These are phyloP conservation scores for Ditylenchus dipsaci DNA, from an alignment of 1,140 invertebrate species.

Conservation along the genomic window DNA sequence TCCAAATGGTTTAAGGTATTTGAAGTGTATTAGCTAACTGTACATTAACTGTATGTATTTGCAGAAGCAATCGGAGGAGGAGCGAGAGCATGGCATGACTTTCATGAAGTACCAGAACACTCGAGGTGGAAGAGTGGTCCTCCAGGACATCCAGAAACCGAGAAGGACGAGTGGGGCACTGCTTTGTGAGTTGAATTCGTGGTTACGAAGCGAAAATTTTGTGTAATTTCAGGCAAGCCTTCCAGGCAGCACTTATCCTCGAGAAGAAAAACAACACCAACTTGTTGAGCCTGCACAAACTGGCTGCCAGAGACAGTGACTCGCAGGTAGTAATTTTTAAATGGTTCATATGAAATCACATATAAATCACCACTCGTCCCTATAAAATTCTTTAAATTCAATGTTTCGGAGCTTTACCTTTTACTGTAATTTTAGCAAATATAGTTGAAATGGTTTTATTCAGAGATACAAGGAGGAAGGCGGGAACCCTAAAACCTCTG, in stretches of 20 bases:
- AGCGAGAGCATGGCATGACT: slow-evolving; percentile 71
- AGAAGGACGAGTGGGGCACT: slow-evolving; percentile 66
- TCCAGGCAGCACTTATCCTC: slow-evolving; percentile 68
- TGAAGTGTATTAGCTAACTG: too few species aligned
- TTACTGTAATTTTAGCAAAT: too few species aligned
- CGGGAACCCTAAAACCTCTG: too few species aligned
- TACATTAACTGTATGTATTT: too few species aligned
- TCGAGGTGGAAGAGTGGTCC: slow-evolving; percentile 70
- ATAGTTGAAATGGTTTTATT: too few species aligned
- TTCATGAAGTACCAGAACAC: slow-evolving; percentile 75
- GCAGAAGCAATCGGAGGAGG: slow-evolving; percentile 69
- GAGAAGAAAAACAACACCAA: slow-evolving; percentile 74
- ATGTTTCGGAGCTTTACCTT: too few species aligned
- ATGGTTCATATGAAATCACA: too few species aligned
- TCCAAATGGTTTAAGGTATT: slow-evolving; percentile 67
- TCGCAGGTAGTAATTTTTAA: slow-evolving; percentile 62
- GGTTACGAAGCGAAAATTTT: too few species aligned
- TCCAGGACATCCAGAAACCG: slow-evolving; percentile 60
- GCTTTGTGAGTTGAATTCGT: slow-evolving; percentile 58
- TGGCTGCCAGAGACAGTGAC: slow-evolving; percentile 69
- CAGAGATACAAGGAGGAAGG: too few species aligned
- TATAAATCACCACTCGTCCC: too few species aligned
- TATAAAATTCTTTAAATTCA: too few species aligned
- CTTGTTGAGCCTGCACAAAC: slow-evolving; percentile 68
- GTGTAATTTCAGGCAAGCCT: slow-evolving; percentile 62